Conservation (phyloP, 2,113 vertebrate genomes). For the Brachyhypopomus gauderio region DNA sequence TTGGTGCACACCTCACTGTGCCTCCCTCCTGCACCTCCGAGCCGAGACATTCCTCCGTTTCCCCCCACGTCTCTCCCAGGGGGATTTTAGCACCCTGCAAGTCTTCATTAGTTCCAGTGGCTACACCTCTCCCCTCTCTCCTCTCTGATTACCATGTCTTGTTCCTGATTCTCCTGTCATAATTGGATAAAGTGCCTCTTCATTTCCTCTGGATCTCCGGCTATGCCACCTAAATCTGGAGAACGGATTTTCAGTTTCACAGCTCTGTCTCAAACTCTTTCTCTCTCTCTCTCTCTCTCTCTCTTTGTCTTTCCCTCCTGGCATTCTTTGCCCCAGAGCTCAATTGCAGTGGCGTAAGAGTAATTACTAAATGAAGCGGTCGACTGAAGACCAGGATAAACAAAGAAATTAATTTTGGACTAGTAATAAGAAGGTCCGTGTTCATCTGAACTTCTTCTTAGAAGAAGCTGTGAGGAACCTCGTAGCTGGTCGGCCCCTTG, state of each 20-base stretch:
- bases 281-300: not conserved
- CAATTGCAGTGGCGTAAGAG: constrained; percentile 28
- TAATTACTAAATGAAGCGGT: constrained; percentile 32
- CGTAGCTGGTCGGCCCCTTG: constrained; percentile 1
- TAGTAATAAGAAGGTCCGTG: constrained; percentile 30
- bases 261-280: not conserved
- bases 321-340: constrained; percentile 15
- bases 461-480: constrained; percentile 9
- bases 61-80: constrained; percentile 25
- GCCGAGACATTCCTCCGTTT: not conserved
- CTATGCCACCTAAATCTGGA: constrained; percentile 47
- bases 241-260: constrained; percentile 59
- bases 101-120: constrained; percentile 51
- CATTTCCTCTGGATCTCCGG: constrained; percentile 26
- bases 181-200: constrained; percentile 53
- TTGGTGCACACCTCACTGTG: not conserved
- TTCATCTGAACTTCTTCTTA: constrained; percentile 8
- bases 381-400: constrained; percentile 15
- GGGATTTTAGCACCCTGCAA: constrained; percentile 29
- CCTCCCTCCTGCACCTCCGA: not conserved
- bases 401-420: constrained; percentile 34
- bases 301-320: constrained; percentile 14
- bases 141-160: constrained; percentile 61
- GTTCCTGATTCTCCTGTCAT: constrained; percentile 65
- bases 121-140: constrained; percentile 31